Base-by-base conservation (phyloP, 2,888 invertebrate species). In the Hirtodrosophila cameraria region DNA sequence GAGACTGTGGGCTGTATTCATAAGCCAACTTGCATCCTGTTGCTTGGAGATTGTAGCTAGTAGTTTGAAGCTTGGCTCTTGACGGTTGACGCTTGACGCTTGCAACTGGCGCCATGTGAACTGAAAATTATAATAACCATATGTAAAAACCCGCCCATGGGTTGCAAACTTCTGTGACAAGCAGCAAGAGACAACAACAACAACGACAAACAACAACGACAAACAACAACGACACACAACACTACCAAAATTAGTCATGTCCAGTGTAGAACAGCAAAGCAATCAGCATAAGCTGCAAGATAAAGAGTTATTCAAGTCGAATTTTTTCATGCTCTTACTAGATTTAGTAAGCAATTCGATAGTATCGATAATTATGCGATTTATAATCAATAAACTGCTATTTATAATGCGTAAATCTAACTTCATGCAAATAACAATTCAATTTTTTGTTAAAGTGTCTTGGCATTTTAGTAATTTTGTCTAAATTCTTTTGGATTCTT, bases 241-340 rank as follows among this genome's bases (percentile, higher is more conserved):
- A 39, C 30, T 33, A 64, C 54, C 84, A 75, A 79, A 80, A 82
- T 85, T 82, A 75, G 85, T 79, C 82, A 84, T 70, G 63, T 67
- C 31, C 45, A 50, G 25, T 31, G 25, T 15, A 15, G 27, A 41
- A 36, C 30, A 13, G 23, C 12, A 60, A 30, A 18, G 36, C 27
- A 36, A 28, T 15, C 9, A 11, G 20, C 13, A 59, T 15, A 9
- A 36, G 28, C 3, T 7, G 16, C n/a, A 18, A 16, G 1, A 30
- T 11, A 6, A n/a, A n/a, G n/a, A n/a, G n/a, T n/a, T n/a, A n/a
- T n/a, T 5, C 7, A 31, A 42, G 36, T 8, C 39, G 20, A 31
- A n/a, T n/a, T 18, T 13, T 5, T 0, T n/a, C n/a, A 38, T 54
- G n/a, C 33, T 4, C 35, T 54, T 0, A 45, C 9, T 23, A 15